These are phyloP conservation scores for Amphipoea lucens DNA, from an alignment of 2,888 invertebrate species.

Conservation along the genomic window DNA sequence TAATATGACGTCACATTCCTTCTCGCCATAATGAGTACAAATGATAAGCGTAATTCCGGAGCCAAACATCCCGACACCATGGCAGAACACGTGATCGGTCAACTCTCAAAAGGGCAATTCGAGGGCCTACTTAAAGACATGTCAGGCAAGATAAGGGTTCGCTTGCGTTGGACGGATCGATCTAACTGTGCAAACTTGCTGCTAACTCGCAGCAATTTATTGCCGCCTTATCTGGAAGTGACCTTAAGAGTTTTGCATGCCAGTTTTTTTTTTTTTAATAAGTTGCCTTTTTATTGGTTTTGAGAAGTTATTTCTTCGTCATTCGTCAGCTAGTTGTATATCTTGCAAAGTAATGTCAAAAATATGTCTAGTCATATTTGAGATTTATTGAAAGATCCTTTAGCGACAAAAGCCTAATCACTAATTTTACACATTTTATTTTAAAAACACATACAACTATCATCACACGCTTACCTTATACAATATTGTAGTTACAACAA, in stretches of 20 bases:
- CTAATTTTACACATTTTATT: background rate
- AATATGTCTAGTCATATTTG: background rate
- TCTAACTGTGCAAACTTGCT: conserved; percentile 66
- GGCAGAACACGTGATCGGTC: conserved; percentile 73
- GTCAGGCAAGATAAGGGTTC: conserved; percentile 82
- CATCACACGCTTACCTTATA: no score
- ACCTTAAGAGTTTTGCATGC: conserved; percentile 25
- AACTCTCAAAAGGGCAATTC: conserved; percentile 80
- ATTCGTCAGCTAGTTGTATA: background rate
- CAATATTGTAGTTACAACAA: no score
- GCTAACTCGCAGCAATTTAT: conserved; percentile 55
- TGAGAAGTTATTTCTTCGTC: background rate
- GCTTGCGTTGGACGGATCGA: conserved; percentile 72
- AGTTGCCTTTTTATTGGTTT: background rate
- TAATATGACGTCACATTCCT: conserved; percentile 10
- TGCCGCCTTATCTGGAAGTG: conserved; percentile 35
- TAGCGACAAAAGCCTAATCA: background rate
- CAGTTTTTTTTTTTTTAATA: background rate
- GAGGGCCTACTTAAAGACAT: conserved; percentile 78
- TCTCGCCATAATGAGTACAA: conserved; percentile 13
- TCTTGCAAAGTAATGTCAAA: background rate
- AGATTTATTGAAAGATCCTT: background rate
- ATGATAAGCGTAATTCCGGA: conserved; percentile 54
- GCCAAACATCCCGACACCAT: conserved; percentile 61
- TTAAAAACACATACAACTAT: no score